Evolutionary conservation across 2,888 invertebrate species (phyloP).

Genomic region (Corbicula japonica): DNA sequence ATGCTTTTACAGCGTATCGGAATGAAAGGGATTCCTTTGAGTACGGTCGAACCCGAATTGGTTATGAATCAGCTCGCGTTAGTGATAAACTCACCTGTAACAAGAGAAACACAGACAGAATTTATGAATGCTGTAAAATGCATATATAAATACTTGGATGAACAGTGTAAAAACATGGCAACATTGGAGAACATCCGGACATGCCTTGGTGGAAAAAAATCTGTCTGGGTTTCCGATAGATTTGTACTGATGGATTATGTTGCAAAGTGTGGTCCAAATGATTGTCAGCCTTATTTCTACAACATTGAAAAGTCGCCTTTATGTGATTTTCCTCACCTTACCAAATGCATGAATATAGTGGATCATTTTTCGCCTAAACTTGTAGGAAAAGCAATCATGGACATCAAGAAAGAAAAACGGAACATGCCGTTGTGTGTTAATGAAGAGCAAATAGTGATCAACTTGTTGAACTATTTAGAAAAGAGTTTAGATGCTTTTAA

Average conservation of each 20-base stretch:
- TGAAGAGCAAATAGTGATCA: too few relatives aligned
- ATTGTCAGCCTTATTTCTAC: conserved; percentile 26
- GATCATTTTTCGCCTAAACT: background rate
- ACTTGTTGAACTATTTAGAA: too few relatives aligned
- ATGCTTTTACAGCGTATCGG: too few relatives aligned
- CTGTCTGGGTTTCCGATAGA: conserved; percentile 22
- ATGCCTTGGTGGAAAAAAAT: background rate
- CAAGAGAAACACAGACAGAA: background rate
- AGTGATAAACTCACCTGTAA: too few relatives aligned
- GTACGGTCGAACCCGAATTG: too few relatives aligned
- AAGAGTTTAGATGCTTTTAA: too few relatives aligned
- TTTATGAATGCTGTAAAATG: too few relatives aligned
- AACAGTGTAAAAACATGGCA: background rate
- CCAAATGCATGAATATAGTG: conserved; percentile 1
- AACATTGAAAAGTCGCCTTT: background rate
- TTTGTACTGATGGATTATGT: background rate
- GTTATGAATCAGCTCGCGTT: too few relatives aligned
- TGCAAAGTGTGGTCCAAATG: background rate
- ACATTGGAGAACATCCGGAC: background rate
- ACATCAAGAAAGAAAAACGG: too few relatives aligned
- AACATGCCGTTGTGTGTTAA: too few relatives aligned
- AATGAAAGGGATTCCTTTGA: too few relatives aligned
- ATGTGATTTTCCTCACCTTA: background rate
- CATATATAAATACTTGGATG: conserved; percentile 7
- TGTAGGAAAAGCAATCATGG: too few relatives aligned